A percentile compares a stretch with the other conserved stretches of the same genome.
phyloP scores from a whole-genome alignment of 2,113 vertebrate genomes.

The Protobothrops mucrosquamatus region DNA sequence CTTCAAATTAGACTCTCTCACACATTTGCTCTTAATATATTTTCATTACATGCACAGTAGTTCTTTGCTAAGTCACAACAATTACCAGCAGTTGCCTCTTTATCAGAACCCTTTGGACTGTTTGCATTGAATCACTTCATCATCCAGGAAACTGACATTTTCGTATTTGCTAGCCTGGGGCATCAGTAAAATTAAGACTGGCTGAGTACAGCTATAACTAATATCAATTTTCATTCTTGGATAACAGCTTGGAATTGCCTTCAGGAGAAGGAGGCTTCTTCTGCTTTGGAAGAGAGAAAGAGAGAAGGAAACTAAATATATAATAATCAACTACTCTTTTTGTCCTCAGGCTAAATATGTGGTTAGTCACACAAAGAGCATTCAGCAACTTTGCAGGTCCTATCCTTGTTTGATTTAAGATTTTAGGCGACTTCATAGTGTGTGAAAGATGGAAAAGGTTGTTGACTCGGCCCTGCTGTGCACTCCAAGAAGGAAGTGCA shows the following conservation, averaged over 20 bases:
- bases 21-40: background rate
- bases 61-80: slow-evolving; percentile 51
- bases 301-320: slow-evolving; percentile 49
- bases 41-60: slow-evolving; percentile 48
- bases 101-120: slow-evolving; percentile 52
- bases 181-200: slow-evolving; percentile 69
- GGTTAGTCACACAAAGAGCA: slow-evolving; percentile 49
- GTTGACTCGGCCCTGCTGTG: slow-evolving; percentile 35
- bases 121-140: slow-evolving; percentile 56
- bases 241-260: slow-evolving; percentile 70
- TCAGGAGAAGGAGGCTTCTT: slow-evolving; percentile 70
- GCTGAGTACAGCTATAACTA: slow-evolving; percentile 66
- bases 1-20: slow-evolving; percentile 34
- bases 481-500: slow-evolving; percentile 9
- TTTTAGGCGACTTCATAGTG: slow-evolving; percentile 44
- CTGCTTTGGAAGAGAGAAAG: slow-evolving; percentile 52
- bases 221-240: slow-evolving; percentile 76
- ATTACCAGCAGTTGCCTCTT: slow-evolving; percentile 54
- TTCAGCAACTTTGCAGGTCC: slow-evolving; percentile 50
- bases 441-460: slow-evolving; percentile 31
- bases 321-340: slow-evolving; percentile 52
- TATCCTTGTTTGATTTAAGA: slow-evolving; percentile 45
- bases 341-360: slow-evolving; percentile 60
- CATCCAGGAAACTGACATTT: slow-evolving; percentile 59
- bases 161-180: slow-evolving; percentile 71